Evolutionary conservation across 2,113 vertebrate species (phyloP).

Genomic region (Amblyornis subalaris): DNA sequence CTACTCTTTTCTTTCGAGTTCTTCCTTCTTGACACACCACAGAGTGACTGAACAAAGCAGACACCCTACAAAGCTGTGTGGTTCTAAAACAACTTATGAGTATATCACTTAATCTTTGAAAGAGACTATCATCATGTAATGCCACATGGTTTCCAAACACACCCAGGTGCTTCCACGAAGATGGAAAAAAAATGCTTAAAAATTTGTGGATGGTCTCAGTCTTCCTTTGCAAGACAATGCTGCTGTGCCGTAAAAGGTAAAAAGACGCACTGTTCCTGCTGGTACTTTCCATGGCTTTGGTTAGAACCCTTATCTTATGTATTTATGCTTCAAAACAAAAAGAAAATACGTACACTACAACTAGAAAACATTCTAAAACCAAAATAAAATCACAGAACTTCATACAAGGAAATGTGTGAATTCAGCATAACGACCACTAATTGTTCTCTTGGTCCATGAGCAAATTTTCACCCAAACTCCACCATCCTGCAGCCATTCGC

Average conservation of each 20-base stretch:
- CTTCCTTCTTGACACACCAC: not conserved
- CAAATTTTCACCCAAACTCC: not conserved
- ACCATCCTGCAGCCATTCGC: not conserved
- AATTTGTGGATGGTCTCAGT: not conserved
- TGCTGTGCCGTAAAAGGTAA: not conserved
- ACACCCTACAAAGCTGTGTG: not conserved
- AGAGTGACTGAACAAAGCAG: constrained; percentile 17
- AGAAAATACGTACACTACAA: not conserved
- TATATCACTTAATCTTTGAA: not conserved
- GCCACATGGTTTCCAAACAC: not conserved
- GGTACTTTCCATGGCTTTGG: not conserved
- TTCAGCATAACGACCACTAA: not conserved
- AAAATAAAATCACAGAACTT: not conserved
- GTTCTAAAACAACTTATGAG: not conserved
- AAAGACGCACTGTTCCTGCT: not conserved
- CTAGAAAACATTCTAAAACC: not conserved
- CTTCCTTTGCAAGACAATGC: not conserved
- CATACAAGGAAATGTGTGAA: not conserved
- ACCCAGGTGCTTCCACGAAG: not conserved
- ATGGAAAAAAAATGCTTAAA: not conserved
- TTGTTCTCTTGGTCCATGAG: not conserved
- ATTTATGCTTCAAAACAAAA: not conserved
- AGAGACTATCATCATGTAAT: not conserved
- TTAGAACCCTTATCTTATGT: accelerated
- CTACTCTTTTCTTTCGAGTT: not conserved